These are phyloP conservation scores for Geopemphigus sp. DNA, from an alignment of 1,140 invertebrate genomes.

Conservation along the genomic window DNA sequence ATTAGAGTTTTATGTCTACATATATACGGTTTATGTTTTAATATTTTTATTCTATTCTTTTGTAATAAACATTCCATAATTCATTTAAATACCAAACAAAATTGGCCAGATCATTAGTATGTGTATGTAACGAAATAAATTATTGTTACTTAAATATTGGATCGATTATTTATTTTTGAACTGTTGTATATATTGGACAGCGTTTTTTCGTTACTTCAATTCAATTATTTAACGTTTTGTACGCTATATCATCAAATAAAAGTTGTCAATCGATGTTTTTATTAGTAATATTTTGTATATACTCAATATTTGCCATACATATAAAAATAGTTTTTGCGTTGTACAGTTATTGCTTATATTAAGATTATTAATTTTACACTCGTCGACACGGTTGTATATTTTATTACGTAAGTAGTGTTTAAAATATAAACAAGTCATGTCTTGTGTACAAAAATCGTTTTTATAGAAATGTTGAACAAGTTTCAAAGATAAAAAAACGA, in stretches of 20 bases:
- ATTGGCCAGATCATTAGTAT: background rate
- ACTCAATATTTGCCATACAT: too few species aligned
- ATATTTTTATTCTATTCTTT: conserved; percentile 24
- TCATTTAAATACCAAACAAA: background rate
- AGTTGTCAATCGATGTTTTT: background rate
- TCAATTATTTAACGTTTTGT: background rate
- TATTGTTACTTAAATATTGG: background rate
- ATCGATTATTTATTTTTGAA: conserved; percentile 1
- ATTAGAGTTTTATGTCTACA: background rate
- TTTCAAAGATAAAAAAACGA: too few species aligned
- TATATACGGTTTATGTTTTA: background rate
- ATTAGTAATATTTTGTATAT: too few species aligned
- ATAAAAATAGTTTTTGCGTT: too few species aligned
- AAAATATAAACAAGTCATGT: too few species aligned
- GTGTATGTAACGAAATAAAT: conserved; percentile 22
- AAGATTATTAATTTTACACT: too few species aligned
- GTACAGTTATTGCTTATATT: too few species aligned
- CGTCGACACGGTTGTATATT: too few species aligned
- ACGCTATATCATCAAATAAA: background rate
- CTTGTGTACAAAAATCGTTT: too few species aligned
- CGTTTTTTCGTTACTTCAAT: background rate
- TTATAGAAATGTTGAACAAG: too few species aligned
- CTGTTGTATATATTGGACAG: background rate
- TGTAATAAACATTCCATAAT: conserved; percentile 35
- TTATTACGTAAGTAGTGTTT: too few species aligned